Percentiles rank a stretch among this genome's conserved stretches.
phyloP scores from a whole-genome alignment of 2,888 invertebrate species.

The Caenorhabditis sulstoni region DNA sequence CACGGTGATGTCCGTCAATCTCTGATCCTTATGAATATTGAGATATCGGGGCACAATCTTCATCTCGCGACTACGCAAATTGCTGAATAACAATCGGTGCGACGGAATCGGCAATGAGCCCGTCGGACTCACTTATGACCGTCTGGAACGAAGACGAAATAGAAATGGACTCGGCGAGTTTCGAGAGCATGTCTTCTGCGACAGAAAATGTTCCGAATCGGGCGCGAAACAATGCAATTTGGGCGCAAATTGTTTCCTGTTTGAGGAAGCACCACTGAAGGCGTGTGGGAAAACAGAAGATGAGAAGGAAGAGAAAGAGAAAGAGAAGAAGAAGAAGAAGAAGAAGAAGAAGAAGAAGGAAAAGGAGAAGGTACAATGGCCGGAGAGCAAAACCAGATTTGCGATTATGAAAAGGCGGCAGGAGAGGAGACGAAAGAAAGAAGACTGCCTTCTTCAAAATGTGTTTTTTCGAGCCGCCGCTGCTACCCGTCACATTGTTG shows the following conservation, averaged over 20 bases:
- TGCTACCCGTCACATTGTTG: constrained; percentile 13
- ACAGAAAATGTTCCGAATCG: background rate
- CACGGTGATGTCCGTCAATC: background rate
- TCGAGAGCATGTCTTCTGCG: background rate
- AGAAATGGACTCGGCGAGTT: background rate
- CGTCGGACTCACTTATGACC: background rate
- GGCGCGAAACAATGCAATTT: constrained; percentile 51
- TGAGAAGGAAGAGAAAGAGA: no score
- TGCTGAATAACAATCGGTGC: constrained; percentile 26
- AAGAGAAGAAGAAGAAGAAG: background rate
- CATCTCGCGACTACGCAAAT: constrained; percentile 13
- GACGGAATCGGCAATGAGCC: constrained; percentile 6
- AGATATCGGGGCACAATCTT: background rate
- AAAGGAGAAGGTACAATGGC: constrained; percentile 32
- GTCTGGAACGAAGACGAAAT: background rate
- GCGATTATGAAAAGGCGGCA: constrained; percentile 42
- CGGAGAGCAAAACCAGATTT: constrained; percentile 35
- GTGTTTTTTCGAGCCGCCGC: constrained; percentile 14
- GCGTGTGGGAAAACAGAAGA: constrained; percentile 5
- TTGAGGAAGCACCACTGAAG: constrained; percentile 23
- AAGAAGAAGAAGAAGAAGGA: constrained; percentile 11
- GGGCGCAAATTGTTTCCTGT: constrained; percentile 52
- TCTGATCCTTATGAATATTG: constrained; percentile 21
- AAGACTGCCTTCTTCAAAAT: constrained; percentile 19
- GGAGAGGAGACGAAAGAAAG: constrained; percentile 8